phyloP scores from a whole-genome alignment of 1,140 invertebrate species.

The Zaprionus lachaisei region DNA sequence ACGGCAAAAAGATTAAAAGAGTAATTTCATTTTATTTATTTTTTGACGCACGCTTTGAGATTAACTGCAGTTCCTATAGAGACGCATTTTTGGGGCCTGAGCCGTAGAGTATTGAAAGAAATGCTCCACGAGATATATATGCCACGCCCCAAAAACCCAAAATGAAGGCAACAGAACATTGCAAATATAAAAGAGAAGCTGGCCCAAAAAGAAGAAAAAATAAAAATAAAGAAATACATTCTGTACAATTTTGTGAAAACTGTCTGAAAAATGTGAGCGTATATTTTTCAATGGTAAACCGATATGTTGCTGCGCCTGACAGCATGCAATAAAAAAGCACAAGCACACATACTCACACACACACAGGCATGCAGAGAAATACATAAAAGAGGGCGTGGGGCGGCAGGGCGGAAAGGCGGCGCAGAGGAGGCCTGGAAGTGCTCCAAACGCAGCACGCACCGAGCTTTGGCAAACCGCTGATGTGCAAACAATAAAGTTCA shows the following conservation, averaged over 20 bases:
- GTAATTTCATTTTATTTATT: not conserved
- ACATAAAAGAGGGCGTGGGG: conserved; percentile 43
- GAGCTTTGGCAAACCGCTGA: conserved; percentile 69
- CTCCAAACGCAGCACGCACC: conserved; percentile 58
- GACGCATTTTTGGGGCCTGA: not conserved
- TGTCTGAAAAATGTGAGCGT: conserved; percentile 72
- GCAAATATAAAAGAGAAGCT: conserved; percentile 17
- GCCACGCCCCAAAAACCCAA: conserved; percentile 11
- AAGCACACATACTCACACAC: conserved; percentile 29
- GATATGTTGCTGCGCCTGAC: conserved; percentile 77
- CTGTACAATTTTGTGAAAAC: conserved; percentile 66
- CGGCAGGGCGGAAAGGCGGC: conserved; percentile 30
- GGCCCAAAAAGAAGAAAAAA: conserved; percentile 7
- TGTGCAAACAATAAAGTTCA: conserved; percentile 84
- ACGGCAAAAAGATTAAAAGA: not conserved
- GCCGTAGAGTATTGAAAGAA: conserved; percentile 19
- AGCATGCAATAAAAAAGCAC: conserved; percentile 71
- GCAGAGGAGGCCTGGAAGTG: conserved; percentile 49
- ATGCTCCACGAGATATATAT: conserved; percentile 2
- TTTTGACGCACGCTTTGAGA: conserved; percentile 6
- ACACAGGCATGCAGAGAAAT: conserved; percentile 4
- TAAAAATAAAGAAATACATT: conserved; percentile 58
- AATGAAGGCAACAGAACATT: conserved; percentile 19
- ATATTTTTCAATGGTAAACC: conserved; percentile 77
- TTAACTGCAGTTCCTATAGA: conserved; percentile 16